Evolutionary conservation across 2,113 vertebrate genomes (phyloP).

Genomic region (Cinclus cinclus): DNA sequence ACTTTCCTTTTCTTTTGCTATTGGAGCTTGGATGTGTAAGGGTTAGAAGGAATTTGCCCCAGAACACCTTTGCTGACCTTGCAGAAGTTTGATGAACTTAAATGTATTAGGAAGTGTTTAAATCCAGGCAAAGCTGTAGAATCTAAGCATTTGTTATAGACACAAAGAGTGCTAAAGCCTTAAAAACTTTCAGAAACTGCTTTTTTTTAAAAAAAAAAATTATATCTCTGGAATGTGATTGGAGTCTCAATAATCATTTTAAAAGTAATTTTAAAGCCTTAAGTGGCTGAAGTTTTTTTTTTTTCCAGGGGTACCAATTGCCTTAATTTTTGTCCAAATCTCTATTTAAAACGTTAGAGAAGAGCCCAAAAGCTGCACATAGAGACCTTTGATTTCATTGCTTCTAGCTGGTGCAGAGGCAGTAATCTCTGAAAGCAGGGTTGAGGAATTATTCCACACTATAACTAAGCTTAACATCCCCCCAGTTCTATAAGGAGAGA

Average conservation of each 20-base stretch:
- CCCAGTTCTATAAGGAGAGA: background rate
- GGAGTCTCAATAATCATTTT: background rate
- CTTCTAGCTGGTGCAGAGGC: background rate
- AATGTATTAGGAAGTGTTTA: background rate
- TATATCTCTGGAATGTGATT: background rate
- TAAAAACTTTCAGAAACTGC: background rate
- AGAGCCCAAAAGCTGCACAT: background rate
- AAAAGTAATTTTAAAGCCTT: background rate
- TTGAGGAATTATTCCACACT: background rate
- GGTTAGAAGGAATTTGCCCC: background rate
- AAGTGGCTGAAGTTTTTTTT: background rate
- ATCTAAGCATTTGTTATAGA: background rate
- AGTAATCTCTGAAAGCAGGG: background rate
- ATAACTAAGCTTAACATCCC: background rate
- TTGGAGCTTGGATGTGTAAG: background rate
- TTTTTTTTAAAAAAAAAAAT: background rate
- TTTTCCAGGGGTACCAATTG: too few species aligned
- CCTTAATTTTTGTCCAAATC: background rate
- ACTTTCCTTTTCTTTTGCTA: background rate
- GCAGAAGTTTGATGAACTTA: background rate
- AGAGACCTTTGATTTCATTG: background rate
- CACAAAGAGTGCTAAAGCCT: rapidly evolving
- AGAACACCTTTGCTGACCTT: background rate
- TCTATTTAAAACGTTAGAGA: background rate
- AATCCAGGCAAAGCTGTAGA: background rate